A percentile compares a stretch with the other conserved stretches of the same genome.
Conservation (phyloP, 1,140 invertebrate species). For the Megalonaias nervosa region DNA sequence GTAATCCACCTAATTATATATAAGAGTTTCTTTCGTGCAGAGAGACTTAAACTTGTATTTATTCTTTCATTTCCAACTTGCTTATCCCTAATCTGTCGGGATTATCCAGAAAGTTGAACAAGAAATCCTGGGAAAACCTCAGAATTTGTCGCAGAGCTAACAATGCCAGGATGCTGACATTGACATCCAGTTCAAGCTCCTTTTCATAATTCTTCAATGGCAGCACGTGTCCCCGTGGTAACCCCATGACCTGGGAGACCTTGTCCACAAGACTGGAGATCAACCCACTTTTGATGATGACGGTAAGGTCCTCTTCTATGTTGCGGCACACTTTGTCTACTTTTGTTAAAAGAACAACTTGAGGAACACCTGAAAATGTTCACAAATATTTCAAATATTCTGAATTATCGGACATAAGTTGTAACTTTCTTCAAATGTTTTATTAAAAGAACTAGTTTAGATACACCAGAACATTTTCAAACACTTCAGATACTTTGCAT, state of each 20-base stretch:
- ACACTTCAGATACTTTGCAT: too few species aligned
- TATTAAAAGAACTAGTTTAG: too few species aligned
- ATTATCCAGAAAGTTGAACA: conserved; percentile 15
- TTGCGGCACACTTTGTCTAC: conserved; percentile 16
- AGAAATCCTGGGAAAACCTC: conserved; percentile 16
- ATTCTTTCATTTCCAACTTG: too few species aligned
- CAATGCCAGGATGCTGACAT: conserved; percentile 14
- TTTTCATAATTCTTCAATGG: conserved; percentile 29
- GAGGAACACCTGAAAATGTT: conserved; percentile 19
- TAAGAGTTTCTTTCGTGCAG: too few species aligned
- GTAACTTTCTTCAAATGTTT: too few species aligned
- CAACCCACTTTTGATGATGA: conserved; percentile 9
- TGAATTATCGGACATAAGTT: too few species aligned
- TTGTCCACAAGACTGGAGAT: conserved; percentile 13
- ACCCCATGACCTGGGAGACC: conserved; percentile 21
- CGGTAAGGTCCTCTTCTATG: conserved; percentile 10
- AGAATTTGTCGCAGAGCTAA: conserved; percentile 18
- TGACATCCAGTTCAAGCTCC: conserved; percentile 16
- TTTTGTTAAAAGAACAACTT: conserved; percentile 24
- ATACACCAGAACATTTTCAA: too few species aligned
- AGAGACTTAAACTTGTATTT: too few species aligned
- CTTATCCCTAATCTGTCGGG: too few species aligned
- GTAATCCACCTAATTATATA: too few species aligned
- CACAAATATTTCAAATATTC: too few species aligned
- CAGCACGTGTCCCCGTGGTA: conserved; percentile 25